phyloP scores from a whole-genome alignment of 2,797 vertebrate genomes.

The Novumbra hubbsi region DNA sequence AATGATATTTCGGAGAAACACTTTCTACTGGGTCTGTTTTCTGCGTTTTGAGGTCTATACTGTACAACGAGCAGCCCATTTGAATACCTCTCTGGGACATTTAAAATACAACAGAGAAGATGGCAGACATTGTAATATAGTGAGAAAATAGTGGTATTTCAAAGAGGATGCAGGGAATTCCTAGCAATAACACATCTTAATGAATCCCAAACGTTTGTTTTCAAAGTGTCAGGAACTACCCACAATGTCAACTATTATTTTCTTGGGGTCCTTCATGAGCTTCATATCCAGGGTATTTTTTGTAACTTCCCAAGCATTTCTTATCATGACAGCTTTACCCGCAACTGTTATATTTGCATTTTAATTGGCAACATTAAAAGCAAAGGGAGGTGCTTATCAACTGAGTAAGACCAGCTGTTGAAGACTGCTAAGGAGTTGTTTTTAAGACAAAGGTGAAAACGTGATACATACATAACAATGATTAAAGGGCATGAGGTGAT shows the following conservation, averaged over 20 bases:
- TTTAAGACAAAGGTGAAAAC: conserved; percentile 2
- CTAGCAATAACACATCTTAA: neutral
- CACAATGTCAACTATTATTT: neutral
- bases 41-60: conserved; percentile 26
- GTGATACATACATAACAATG: conserved; percentile 2
- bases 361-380: conserved; percentile 33
- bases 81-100: conserved; percentile 48
- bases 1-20: conserved; percentile 23
- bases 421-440: conserved; percentile 29
- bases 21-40: conserved; percentile 31
- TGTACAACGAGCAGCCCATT: conserved; percentile 28
- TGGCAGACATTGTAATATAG: conserved; percentile 32
- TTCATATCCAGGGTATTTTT: conserved; percentile 8
- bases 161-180: no score
- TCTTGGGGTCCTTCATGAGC: conserved; percentile 17
- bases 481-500: conserved; percentile 9
- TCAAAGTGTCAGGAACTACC: conserved; percentile 8
- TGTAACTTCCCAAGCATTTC: conserved; percentile 13
- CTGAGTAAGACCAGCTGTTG: conserved; percentile 35
- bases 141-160: conserved; percentile 12
- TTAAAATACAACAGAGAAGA: conserved; percentile 23
- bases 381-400: conserved; percentile 25
- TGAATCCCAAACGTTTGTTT: conserved; percentile 35
- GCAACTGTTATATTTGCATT: conserved; percentile 29
- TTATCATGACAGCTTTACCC: neutral